A percentile compares a stretch with the other conserved stretches of the same genome.
These are phyloP conservation scores for Anguilla rostrata DNA, from an alignment of 2,113 vertebrate species.

Conservation along the genomic window DNA sequence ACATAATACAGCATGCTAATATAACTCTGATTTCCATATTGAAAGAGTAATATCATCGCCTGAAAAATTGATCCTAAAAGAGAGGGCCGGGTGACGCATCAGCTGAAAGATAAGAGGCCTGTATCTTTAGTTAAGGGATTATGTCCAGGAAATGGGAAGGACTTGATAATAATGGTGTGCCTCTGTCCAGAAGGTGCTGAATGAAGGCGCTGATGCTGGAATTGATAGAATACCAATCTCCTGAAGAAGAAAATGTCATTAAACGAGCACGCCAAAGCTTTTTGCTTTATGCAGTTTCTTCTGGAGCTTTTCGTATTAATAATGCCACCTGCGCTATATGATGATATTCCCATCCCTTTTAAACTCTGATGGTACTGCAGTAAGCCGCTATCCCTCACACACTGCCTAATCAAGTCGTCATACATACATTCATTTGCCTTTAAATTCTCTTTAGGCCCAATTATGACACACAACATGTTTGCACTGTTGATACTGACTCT, in stretches of 20 bases:
- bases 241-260: neutral
- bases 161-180: neutral
- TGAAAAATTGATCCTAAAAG: neutral
- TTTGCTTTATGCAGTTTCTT: neutral
- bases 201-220: neutral
- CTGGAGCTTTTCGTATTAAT: neutral
- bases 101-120: neutral
- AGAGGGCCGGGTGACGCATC: neutral
- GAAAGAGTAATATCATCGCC: neutral
- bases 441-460: neutral
- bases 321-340: too few species aligned
- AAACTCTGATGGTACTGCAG: neutral
- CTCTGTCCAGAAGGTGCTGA: neutral
- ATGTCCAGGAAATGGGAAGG: neutral
- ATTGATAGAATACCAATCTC: conserved; percentile 1
- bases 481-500: neutral
- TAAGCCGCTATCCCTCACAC: neutral
- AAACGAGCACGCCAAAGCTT: neutral
- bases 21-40: neutral
- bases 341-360: neutral
- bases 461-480: neutral
- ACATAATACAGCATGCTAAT: neutral
- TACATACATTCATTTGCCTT: neutral
- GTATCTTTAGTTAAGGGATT: conserved; percentile 1
- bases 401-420: neutral